Evolutionary conservation across 2,113 vertebrate genomes (phyloP).

Genomic region (Nanger granti): DNA sequence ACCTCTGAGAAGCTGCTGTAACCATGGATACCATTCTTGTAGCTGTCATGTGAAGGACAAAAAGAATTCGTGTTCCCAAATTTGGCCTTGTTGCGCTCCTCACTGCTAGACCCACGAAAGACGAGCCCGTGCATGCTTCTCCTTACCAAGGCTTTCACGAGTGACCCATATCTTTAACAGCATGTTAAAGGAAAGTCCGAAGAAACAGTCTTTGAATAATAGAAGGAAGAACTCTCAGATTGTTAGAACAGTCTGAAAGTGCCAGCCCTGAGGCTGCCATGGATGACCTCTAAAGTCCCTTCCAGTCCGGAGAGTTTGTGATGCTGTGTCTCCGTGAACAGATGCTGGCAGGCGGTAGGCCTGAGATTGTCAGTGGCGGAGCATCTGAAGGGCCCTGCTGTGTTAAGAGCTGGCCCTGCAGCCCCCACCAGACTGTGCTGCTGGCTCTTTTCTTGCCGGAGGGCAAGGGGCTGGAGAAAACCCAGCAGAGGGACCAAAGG

Average conservation of each 20-base stretch:
- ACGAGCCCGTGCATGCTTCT: not conserved
- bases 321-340: slow-evolving; percentile 26
- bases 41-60: slow-evolving; percentile 31
- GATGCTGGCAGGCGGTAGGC: slow-evolving; percentile 3
- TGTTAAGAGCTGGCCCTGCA: slow-evolving; percentile 32
- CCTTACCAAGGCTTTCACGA: not conserved
- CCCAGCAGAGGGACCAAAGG: not conserved
- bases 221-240: not conserved
- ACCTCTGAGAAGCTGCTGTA: slow-evolving; percentile 41
- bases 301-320: slow-evolving; percentile 32
- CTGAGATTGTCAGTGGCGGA: not conserved
- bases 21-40: slow-evolving; percentile 57
- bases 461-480: not conserved
- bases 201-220: not conserved
- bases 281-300: slow-evolving; percentile 37
- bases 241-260: not conserved
- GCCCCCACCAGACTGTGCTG: not conserved
- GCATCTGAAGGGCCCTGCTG: slow-evolving; percentile 49
- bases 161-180: not conserved
- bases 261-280: not conserved
- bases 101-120: not conserved
- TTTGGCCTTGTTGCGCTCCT: not conserved
- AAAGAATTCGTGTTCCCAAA: slow-evolving; percentile 26
- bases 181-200: not conserved
- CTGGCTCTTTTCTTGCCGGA: not conserved